Base-by-base conservation (phyloP, 2,888 invertebrate genomes). In the Drosophila kanekoi region DNA sequence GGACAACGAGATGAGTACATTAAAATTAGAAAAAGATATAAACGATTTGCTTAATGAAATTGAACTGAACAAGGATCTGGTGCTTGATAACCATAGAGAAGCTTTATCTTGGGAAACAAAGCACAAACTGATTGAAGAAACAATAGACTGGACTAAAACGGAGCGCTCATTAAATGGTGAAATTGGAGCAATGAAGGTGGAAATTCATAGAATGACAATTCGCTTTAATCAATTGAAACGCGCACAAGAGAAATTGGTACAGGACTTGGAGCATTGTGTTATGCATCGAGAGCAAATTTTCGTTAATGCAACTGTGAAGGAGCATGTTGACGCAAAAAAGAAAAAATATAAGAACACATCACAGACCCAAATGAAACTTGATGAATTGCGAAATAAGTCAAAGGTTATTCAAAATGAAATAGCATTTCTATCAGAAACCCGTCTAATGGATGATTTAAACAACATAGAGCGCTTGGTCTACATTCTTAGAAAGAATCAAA, bases 131-230 rank as follows among this genome's bases (percentile, higher is more conserved):
- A 95, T 96, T 2, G 94, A 94, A 20, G 96, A 97, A 89, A 94
- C 96, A 0, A 95, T 95, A 83, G 94, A 94, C 77, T 95, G 94
- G 85, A 94, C 96, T 51, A 94, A 94, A 57, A 93, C 94, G 37
- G 96, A 96, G 60, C 93, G 94, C 61, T 93, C 94, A 0, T 92
- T 93, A 2, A 94, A 93, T 5, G 96, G 97, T 2, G 97, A 97
- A 90, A 94, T 96, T 18, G 95, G 95, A 0, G 93, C 93, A 35
- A 97, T 97, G 96, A 95, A 94, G 89, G 93, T 93, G 40, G 97
- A 97, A 93, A 97, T 97, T 86, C 97, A 97, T 82, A 94, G 96
- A 77, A 97, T 97, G 97, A 95, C 96, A 92, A 96, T 96, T 41
- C 89, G 92, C 3, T 87, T 86, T 45, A 87, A 76, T 28, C 92